Percentiles rank a stretch among this genome's conserved stretches.
Evolutionary conservation across 2,113 vertebrate genomes (phyloP).

Genomic region (Platysternon megacephalum): DNA sequence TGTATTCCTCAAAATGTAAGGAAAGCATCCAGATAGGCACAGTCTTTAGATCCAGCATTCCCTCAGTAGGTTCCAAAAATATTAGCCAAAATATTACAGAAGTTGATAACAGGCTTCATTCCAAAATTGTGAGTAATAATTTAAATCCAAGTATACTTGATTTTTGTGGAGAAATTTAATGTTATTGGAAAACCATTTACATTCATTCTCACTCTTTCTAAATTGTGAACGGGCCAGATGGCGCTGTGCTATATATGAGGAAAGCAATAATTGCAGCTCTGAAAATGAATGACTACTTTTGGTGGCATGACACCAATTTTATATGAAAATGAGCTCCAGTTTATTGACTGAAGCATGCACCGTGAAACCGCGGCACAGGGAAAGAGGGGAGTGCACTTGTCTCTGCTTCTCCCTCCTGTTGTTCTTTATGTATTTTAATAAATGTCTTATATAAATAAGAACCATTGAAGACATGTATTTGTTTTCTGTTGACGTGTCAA

Average conservation of each 20-base stretch:
- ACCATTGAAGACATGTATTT: neutral
- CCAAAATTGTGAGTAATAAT: constrained; percentile 30
- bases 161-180: constrained; percentile 66
- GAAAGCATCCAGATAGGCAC: neutral
- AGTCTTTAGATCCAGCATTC: neutral
- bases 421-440: constrained; percentile 35
- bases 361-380: constrained; percentile 1
- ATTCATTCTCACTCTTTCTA: constrained; percentile 49
- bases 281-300: constrained; percentile 64
- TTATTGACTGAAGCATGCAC: constrained; percentile 53
- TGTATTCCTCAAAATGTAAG: neutral
- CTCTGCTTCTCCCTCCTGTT: constrained; percentile 49
- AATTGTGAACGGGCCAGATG: constrained; percentile 59
- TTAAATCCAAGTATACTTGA: constrained; percentile 55
- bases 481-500: neutral
- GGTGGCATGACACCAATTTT: constrained; percentile 69
- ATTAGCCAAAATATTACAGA: constrained; percentile 19
- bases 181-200: constrained; percentile 39
- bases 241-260: constrained; percentile 66
- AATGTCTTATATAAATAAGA: constrained; percentile 50
- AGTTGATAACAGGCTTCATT: constrained; percentile 36
- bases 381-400: constrained; percentile 39
- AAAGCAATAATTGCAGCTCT: constrained; percentile 68
- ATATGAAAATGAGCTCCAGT: constrained; percentile 59
- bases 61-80: constrained; percentile 35